Base-by-base conservation (phyloP, 2,888 invertebrate genomes). In the Bedellia somnulentella region DNA sequence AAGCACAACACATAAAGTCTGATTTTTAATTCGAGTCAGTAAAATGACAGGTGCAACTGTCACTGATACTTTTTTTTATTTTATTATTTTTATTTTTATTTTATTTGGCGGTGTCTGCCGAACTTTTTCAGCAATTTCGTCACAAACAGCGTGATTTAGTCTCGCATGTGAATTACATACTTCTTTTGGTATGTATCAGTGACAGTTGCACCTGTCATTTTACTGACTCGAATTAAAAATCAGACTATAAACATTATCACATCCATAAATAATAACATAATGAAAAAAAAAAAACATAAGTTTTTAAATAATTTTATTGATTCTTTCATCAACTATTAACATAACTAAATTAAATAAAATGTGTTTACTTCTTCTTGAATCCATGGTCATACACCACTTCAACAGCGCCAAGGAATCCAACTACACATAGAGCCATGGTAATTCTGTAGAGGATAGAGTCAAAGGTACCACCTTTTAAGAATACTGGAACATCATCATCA, bases 401-500 rank as follows among this genome's bases (percentile, higher is more conserved):
- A n/a, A 43, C 66, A 2, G 71, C 47, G 18, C 68, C 64, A 33
- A 46, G 12, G 1, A 78, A 31, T 4, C 71, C 78, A 9, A 59
- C 35, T 17, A 63, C 39, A 35, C 73, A 64, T 27, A 76, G 52
- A 27, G 52, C 51, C 49, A 70, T 36, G n/a, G 76, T 75, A 8
- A 68, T 27, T 14, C 68, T 66, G 46, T 68, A 71, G 31, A 82
- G 45, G 9, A 80, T 40, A 35, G 43, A 63, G 38, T 83, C 83
- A 5, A 57, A 31, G 2, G 78, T 55, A 27, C 83, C 83, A 15
- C 75, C 79, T 49, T 83, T 83, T 43, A 83, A 51, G 60, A 78
- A 79, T 3, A 82, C 70, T 1, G 81, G 81, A 3, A 71, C 44
- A 36, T 78, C 80, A 58, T 82, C 76, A 4, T 80, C 77, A 57